Evolutionary conservation across 2,888 invertebrate genomes (phyloP), one percentile per base, ranked within the genome.

Genomic region (Eupithecia centaureata): DNA sequence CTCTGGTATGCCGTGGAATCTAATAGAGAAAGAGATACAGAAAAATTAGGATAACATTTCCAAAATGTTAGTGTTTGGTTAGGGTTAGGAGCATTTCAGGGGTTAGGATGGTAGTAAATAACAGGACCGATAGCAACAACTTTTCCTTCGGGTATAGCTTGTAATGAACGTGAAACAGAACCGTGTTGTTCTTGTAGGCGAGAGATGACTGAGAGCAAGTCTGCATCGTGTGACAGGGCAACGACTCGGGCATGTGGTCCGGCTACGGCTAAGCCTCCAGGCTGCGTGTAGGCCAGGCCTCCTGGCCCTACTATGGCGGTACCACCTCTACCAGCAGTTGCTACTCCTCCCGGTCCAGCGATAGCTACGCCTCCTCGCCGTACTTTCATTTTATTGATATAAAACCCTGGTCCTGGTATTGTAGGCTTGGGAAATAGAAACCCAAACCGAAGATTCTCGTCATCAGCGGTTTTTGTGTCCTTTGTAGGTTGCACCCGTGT

Each of bases 241-340:
- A 96, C 93, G 10, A 97, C 94, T 77, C 95, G 94, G 0, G 96
- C 95, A 0, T 96, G 95, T 0, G 96, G 95, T 0, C 96, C 97
- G 0, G 96, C 96, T 12, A 97, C 95, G 2, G 96, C 96, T 22
- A 96, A 82, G 61, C 96, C 96, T 75, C 96, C 95, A 0, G 96
- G 96, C 82, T 95, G 96, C 0, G 96, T 96, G 74, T 96, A 95
- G 0, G 96, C 96, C 18, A 95, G 94, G 0, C 96, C 96, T 47
- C 96, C 96, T 0, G 97, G 96, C 0, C 97, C 96, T 3, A 97
- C 96, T 65, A 97, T 96, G 0, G 97, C 96, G 0, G 96, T 96
- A 5, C 97, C 97, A 8, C 96, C 97, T 79, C 95, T 95, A 15
- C 96, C 96, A 1, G 96, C 96, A 0, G 96, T 96, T 0, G 97